Evolutionary conservation across 2,113 vertebrate species (phyloP).

Genomic region (Scolopax mira): DNA sequence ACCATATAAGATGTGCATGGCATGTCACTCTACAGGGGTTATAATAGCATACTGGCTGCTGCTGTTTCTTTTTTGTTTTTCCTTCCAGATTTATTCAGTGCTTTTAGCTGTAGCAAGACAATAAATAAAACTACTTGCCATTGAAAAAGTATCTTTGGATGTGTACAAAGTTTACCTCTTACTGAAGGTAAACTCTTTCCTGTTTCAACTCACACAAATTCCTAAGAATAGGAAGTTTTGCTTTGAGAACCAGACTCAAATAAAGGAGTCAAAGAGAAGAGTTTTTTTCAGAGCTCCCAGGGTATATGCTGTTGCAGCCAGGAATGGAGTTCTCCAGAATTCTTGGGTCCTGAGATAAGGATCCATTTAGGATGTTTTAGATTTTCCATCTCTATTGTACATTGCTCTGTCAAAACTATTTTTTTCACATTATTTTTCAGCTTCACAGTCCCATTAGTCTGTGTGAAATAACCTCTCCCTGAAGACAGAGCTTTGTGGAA

Average conservation of each 20-base stretch:
- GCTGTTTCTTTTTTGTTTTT: not conserved
- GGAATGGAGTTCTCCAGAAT: not conserved
- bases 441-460: not conserved
- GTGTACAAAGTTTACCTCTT: not conserved
- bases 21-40: not conserved
- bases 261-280: not conserved
- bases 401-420: not conserved
- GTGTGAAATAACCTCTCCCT: not conserved
- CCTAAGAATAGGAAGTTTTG: not conserved
- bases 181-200: not conserved
- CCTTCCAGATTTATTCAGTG: not conserved
- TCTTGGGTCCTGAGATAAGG: not conserved
- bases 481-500: not conserved
- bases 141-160: not conserved
- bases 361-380: not conserved
- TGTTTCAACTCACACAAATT: not conserved
- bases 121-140: not conserved
- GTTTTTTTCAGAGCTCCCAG: not conserved
- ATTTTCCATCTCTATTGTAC: not conserved
- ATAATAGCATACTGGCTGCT: not conserved
- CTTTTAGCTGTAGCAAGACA: not conserved
- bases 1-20: accelerated
- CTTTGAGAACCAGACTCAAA: not conserved
- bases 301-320: not conserved
- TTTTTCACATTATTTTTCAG: accelerated